These are phyloP conservation scores for Hipposideros armiger DNA, from an alignment of 2,113 vertebrate species.

Conservation along the genomic window DNA sequence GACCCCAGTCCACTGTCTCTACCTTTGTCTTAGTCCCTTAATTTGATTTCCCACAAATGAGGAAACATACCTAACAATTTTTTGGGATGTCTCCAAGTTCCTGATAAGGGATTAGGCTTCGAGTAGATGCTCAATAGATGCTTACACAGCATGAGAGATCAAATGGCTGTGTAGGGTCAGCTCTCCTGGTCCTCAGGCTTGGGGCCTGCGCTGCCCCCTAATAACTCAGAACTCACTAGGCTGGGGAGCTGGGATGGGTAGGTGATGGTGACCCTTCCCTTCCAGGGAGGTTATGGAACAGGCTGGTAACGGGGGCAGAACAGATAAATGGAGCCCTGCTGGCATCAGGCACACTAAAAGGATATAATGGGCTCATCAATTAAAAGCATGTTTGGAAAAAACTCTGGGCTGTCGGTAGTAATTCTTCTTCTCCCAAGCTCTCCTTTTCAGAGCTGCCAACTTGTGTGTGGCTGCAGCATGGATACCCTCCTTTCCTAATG, in stretches of 20 bases:
- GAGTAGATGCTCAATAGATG: neutral
- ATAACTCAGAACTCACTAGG: neutral
- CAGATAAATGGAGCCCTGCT: neutral
- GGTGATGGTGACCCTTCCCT: neutral
- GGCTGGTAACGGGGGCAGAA: neutral
- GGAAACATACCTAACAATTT: neutral
- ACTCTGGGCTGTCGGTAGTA: slow-evolving; percentile 5
- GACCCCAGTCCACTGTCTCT: neutral
- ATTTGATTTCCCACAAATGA: neutral
- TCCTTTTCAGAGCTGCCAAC: neutral
- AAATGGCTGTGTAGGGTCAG: neutral
- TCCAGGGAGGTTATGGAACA: neutral
- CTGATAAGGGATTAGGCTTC: neutral
- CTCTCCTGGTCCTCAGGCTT: neutral
- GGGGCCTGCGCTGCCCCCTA: neutral
- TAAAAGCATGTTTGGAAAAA: slow-evolving; percentile 70
- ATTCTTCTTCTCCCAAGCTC: neutral
- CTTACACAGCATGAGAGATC: neutral
- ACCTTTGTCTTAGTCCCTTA: neutral
- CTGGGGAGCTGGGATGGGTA: neutral
- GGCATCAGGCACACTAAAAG: neutral
- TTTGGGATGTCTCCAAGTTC: neutral
- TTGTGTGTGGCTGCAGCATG: neutral
- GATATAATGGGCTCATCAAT: slow-evolving; percentile 56
- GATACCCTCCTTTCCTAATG: neutral